A percentile compares a stretch with the other conserved stretches of the same genome.
phyloP scores from a whole-genome alignment of 2,888 invertebrate genomes.

The Gortyna flavago region DNA sequence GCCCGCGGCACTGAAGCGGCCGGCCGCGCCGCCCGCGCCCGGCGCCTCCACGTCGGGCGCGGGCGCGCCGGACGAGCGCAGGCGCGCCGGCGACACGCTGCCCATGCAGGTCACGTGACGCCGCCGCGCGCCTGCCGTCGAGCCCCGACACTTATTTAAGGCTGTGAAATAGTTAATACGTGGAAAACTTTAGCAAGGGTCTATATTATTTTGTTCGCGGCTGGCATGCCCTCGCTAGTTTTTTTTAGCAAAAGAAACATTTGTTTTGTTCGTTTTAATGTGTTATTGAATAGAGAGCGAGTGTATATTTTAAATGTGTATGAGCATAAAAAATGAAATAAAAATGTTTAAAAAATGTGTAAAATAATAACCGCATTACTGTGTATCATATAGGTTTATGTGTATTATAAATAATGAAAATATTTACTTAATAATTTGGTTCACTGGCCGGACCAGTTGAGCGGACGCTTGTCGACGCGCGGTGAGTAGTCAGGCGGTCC shows the following conservation, averaged over 20 bases:
- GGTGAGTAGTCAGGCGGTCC: constrained; percentile 43
- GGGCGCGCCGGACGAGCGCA: constrained; percentile 29
- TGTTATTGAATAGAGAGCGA: constrained; percentile 43
- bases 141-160: constrained; percentile 76
- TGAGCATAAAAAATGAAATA: constrained; percentile 58
- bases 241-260: constrained; percentile 63
- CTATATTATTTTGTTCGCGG: constrained; percentile 1
- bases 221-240: constrained; percentile 21
- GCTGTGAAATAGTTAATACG: constrained; percentile 87
- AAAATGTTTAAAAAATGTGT: constrained; percentile 68
- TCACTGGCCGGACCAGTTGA: constrained; percentile 81
- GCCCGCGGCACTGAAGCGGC: constrained; percentile 45
- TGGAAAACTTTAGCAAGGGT: constrained; percentile 51
- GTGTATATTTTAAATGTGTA: constrained; percentile 65
- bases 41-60: constrained; percentile 49
- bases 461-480: constrained; percentile 44
- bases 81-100: constrained; percentile 69
- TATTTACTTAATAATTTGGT: constrained; percentile 66
- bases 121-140: constrained; percentile 24
- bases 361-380: constrained; percentile 77
- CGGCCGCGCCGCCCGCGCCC: constrained; percentile 33
- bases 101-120: constrained; percentile 87
- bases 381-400: constrained; percentile 84
- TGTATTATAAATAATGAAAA: constrained; percentile 74
- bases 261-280: constrained; percentile 48